These are phyloP conservation scores for Criorhina ranunculi DNA, from an alignment of 2,888 invertebrate species.

Conservation along the genomic window DNA sequence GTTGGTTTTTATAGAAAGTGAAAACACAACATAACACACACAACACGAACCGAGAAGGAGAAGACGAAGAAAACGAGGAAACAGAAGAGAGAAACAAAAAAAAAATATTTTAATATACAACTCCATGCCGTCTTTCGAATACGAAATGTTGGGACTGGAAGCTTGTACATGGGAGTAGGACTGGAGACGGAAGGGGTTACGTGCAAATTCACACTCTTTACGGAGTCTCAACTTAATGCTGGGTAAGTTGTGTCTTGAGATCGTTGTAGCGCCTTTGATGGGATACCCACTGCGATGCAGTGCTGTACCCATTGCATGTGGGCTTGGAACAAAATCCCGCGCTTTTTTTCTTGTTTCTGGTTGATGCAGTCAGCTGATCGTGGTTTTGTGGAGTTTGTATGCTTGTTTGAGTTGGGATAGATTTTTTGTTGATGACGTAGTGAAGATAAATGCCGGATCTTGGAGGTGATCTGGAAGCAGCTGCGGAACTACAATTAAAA, in stretches of 20 bases:
- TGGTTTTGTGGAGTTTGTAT: constrained; percentile 6
- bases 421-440: constrained; percentile 54
- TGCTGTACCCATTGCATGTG: constrained; percentile 28
- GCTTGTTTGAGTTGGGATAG: constrained; percentile 15
- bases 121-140: constrained; percentile 44
- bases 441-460: constrained; percentile 72
- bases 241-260: constrained; percentile 58
- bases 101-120: constrained; percentile 47
- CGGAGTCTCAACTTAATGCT: constrained; percentile 32
- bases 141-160: constrained; percentile 1
- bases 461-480: constrained; percentile 53
- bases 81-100: constrained; percentile 16
- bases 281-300: constrained; percentile 35
- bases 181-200: not conserved
- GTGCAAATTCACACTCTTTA: constrained; percentile 51
- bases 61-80: constrained; percentile 31
- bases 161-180: not conserved
- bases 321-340: constrained; percentile 62
- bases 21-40: constrained; percentile 74
- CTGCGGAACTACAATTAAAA: constrained; percentile 30
- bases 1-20: constrained; percentile 76
- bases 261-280: constrained; percentile 43
- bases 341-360: constrained; percentile 55
- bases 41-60: constrained; percentile 33
- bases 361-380: constrained; percentile 70